These are phyloP conservation scores for Philaethria dido DNA, from an alignment of 2,888 invertebrate genomes.

Conservation along the genomic window DNA sequence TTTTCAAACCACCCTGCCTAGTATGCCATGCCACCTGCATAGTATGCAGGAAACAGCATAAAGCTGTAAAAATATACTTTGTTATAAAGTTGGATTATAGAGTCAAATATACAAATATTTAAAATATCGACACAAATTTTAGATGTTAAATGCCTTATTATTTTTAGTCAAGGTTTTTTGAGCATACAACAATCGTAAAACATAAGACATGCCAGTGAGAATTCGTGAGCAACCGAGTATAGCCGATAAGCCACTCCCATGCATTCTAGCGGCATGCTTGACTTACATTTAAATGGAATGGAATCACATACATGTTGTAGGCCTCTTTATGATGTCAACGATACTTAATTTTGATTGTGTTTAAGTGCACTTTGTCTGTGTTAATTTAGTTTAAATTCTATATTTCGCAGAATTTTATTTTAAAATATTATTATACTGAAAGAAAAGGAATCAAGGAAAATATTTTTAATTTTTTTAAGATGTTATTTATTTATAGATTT, in stretches of 20 bases:
- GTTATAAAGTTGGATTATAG: not conserved
- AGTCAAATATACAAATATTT: not conserved
- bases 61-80: too few species aligned
- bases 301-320: slow-evolving; percentile 44
- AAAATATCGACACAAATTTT: not conserved
- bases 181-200: slow-evolving; percentile 15
- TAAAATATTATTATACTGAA: not conserved
- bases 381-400: not conserved
- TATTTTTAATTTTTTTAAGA: too few species aligned
- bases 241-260: slow-evolving; percentile 60
- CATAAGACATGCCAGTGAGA: slow-evolving; percentile 37
- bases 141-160: not conserved
- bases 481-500: too few species aligned
- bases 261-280: slow-evolving; percentile 61
- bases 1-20: too few species aligned
- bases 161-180: not conserved
- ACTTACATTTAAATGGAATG: slow-evolving; percentile 53
- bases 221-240: slow-evolving; percentile 52
- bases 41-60: too few species aligned
- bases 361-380: not conserved
- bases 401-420: too few species aligned
- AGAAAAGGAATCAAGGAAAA: not conserved
- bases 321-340: slow-evolving; percentile 3
- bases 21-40: too few species aligned
- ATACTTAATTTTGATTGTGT: not conserved